Evolutionary conservation across 2,888 invertebrate genomes (phyloP).

Genomic region (Pyrgus malvae): DNA sequence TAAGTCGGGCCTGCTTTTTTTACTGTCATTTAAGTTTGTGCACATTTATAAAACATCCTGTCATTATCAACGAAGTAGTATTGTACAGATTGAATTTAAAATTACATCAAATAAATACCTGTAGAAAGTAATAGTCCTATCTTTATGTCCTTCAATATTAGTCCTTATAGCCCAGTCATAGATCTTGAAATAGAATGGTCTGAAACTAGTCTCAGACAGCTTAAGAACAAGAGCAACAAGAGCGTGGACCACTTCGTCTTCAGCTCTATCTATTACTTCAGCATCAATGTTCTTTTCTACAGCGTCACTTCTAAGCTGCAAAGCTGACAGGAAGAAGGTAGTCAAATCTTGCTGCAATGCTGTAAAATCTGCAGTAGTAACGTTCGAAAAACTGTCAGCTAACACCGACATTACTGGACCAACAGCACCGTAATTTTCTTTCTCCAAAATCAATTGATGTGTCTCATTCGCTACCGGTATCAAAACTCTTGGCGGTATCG

Average conservation of each 20-base stretch:
- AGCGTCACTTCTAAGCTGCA: constrained; percentile 85
- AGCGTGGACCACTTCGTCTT: constrained; percentile 88
- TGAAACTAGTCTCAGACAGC: constrained; percentile 93
- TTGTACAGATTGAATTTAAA: no score
- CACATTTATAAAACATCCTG: no score
- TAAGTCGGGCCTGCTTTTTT: no score
- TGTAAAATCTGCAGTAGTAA: constrained; percentile 84
- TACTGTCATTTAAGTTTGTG: no score
- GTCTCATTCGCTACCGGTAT: constrained; percentile 87
- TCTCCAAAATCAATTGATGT: constrained; percentile 83
- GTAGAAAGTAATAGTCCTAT: constrained; percentile 91
- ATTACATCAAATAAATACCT: constrained; percentile 63
- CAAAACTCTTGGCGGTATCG: constrained; percentile 88
- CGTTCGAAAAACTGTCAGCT: constrained; percentile 85
- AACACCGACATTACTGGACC: constrained; percentile 89
- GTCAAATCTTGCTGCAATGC: constrained; percentile 86
- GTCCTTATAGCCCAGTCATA: constrained; percentile 92
- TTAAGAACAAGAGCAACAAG: constrained; percentile 92
- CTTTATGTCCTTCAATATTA: constrained; percentile 81
- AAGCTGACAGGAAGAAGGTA: constrained; percentile 86
- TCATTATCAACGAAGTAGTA: no score
- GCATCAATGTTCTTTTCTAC: constrained; percentile 53
- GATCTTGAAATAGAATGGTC: constrained; percentile 92
- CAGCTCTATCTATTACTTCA: constrained; percentile 81
- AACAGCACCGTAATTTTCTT: constrained; percentile 82